Conservation (phyloP, 2,113 vertebrate species). For the Entomyzon cyanotis region DNA sequence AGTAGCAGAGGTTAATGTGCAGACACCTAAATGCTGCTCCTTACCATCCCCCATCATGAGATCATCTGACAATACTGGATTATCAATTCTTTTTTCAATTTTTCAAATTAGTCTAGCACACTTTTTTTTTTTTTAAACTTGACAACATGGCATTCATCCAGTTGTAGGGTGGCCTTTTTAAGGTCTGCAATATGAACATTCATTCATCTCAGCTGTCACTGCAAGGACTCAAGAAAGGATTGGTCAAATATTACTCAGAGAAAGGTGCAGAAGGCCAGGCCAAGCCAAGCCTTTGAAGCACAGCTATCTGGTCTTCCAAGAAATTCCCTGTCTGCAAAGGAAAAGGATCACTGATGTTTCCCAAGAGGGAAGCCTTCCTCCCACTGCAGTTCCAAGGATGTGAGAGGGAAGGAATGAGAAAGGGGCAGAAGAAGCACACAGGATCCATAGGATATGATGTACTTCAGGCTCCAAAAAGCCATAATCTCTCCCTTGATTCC, state of each 20-base stretch:
- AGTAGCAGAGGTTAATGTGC: accelerated
- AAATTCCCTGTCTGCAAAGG: background rate
- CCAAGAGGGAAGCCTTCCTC: background rate
- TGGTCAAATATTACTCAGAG: background rate
- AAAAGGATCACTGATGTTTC: background rate
- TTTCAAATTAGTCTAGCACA: background rate
- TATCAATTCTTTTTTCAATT: background rate
- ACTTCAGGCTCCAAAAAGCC: background rate
- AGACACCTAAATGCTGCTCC: background rate
- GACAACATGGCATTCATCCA: background rate
- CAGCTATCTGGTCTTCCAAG: background rate
- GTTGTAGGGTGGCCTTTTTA: background rate
- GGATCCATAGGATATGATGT: background rate
- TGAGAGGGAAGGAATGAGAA: background rate
- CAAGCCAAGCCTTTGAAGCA: background rate
- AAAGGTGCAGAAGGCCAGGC: background rate
- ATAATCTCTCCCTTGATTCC: background rate
- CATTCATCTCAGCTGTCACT: background rate
- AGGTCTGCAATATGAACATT: background rate
- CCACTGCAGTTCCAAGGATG: background rate
- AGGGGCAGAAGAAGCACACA: background rate
- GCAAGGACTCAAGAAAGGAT: background rate
- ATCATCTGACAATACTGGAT: background rate
- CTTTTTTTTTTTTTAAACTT: background rate
- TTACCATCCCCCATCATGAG: background rate